Evolutionary conservation across 35 echinoderm and acorn worm genomes (phyloP), one percentile per base, ranked within the genome.

Genomic region (Hemicentrotus pulcherrimus): DNA sequence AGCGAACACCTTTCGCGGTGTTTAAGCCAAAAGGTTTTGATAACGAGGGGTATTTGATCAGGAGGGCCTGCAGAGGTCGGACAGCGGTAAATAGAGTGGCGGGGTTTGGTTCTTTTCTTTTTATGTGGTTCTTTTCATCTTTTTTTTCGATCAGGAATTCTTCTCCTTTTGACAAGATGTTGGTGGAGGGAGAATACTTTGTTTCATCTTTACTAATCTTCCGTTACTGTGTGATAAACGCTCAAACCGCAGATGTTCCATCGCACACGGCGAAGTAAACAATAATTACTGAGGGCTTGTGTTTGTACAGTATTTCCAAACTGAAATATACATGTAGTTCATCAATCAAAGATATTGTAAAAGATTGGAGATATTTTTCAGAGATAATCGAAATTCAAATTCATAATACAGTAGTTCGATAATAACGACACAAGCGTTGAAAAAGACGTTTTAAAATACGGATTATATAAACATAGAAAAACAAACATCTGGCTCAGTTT

Each of bases 1-100:
- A 78, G 65, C 65, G 65, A 78, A n/a, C 61, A 70, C 61, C 61
- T 70, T 70, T 70, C 18, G 24, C 61, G 61, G 22, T 70, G 61
- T 70, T 70, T 70, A 70, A 18, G 5, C 16, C 61, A 70, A 78
- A n/a, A 78, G 18, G 65, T 22, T n/a, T 78, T n/a, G 65, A 78
- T 78, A 78, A 78, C 65, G 65, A 78, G 65, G 65, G 65, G 65
- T 78, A 78, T 78, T 78, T 78, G 65, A 78, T 78, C 6, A 78
- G 65, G 50, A 55, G 11, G 50, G 2, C 7, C 50, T 6, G 11
- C 50, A 55, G 50, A 11, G 50, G 65, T 78, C 65, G 65, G 24
- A 4, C 28, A 8, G 65, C 2, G 19, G 22, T n/a, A 78, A 78
- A 78, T n/a, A 78, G 9, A 5, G 65, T 78, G 65, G 28, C 65